phyloP scores from a whole-genome alignment of 2,797 vertebrate genomes.

The Columba guinea region DNA sequence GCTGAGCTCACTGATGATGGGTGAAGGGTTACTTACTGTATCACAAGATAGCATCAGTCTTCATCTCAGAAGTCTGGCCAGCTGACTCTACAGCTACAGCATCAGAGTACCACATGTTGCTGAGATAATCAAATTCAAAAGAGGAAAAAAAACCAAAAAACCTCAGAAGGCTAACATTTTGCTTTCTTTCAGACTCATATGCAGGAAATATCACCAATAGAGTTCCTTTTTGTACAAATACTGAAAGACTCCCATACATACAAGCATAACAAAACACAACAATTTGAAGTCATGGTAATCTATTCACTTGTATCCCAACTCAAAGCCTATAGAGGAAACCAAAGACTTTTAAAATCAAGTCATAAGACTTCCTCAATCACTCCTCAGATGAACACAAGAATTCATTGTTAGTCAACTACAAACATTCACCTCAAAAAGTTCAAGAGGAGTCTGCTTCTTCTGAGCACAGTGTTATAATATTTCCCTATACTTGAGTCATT shows the following conservation, averaged over 20 bases:
- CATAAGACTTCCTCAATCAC: constrained; percentile 15
- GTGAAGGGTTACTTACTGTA: constrained; percentile 51
- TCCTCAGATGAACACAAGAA: background rate
- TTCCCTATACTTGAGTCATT: background rate
- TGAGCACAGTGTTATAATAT: background rate
- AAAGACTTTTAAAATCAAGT: background rate
- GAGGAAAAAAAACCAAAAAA: background rate
- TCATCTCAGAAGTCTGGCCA: background rate
- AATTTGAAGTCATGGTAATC: background rate
- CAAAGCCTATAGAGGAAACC: background rate
- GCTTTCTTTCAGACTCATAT: background rate
- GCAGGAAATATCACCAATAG: background rate
- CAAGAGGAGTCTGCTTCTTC: background rate
- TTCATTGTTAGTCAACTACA: background rate
- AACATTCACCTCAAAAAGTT: background rate
- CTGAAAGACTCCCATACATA: background rate
- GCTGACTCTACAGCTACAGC: background rate
- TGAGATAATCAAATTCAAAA: background rate
- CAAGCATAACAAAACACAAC: background rate
- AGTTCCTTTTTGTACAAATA: background rate
- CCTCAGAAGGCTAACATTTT: background rate
- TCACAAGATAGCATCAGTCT: background rate
- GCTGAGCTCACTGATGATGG: background rate
- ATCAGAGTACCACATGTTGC: background rate
- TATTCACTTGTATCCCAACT: background rate